Evolutionary conservation across 1,140 invertebrate genomes (phyloP).

Genomic region (Stegodyphus mimosarum): DNA sequence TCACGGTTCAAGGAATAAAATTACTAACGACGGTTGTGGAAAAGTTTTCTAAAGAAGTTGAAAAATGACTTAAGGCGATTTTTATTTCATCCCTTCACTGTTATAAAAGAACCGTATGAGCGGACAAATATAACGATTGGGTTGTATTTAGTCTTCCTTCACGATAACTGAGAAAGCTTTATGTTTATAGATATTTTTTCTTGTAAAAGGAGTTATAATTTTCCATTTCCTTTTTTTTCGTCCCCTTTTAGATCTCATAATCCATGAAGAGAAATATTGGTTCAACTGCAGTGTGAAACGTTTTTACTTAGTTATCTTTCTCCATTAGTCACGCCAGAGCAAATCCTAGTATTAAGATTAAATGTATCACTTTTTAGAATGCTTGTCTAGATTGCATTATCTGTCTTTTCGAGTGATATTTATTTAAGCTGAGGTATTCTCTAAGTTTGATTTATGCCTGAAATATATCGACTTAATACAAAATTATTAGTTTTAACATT

Average conservation of each 20-base stretch:
- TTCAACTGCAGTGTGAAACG: no score
- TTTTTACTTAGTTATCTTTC: no score
- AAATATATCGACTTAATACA: no score
- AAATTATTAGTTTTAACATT: no score
- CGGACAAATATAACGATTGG: slow-evolving; percentile 10
- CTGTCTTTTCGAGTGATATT: no score
- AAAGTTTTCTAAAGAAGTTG: slow-evolving; percentile 38
- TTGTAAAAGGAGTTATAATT: slow-evolving; percentile 8
- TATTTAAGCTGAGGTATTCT: no score
- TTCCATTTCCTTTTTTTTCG: slow-evolving; percentile 8
- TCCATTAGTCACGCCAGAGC: no score
- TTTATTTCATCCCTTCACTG: slow-evolving; percentile 1
- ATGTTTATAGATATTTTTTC: neutral
- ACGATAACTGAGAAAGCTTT: neutral
- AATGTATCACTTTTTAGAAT: no score
- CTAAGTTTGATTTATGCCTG: no score
- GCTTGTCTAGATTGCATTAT: no score
- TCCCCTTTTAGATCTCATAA: neutral
- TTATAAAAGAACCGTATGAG: neutral
- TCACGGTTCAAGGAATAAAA: slow-evolving; percentile 28
- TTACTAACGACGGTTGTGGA: slow-evolving; percentile 34
- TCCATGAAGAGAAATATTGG: neutral
- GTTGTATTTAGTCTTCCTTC: neutral
- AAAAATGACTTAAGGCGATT: slow-evolving; percentile 16
- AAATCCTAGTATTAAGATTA: no score